A percentile compares a stretch with the other conserved stretches of the same genome.
These are phyloP conservation scores for Drosophila pachea DNA, from an alignment of 1,140 invertebrate species.

Conservation along the genomic window DNA sequence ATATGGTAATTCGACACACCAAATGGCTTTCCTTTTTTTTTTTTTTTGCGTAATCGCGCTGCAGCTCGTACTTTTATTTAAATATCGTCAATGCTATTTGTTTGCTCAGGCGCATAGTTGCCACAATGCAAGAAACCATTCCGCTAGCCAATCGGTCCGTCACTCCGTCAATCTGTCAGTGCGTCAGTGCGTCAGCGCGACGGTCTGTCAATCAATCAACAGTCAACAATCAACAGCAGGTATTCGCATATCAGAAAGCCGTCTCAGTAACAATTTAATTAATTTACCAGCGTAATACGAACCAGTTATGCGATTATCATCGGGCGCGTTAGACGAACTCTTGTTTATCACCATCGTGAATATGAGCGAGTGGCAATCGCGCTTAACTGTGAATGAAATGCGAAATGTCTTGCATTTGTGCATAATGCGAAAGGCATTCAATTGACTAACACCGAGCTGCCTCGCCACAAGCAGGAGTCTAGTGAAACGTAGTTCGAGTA, in stretches of 20 bases:
- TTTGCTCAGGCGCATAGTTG: constrained; percentile 63
- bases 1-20: constrained; percentile 59
- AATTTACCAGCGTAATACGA: constrained; percentile 68
- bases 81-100: constrained; percentile 49
- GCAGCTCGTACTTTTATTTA: constrained; percentile 33
- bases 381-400: constrained; percentile 34
- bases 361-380: constrained; percentile 12
- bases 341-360: constrained; percentile 17
- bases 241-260: constrained; percentile 52
- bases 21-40: constrained; percentile 60
- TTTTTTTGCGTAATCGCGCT: constrained; percentile 58
- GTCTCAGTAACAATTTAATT: constrained; percentile 75
- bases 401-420: constrained; percentile 65
- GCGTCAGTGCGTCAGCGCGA: constrained; percentile 24
- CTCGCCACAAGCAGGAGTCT: constrained; percentile 1
- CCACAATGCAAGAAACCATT: constrained; percentile 42
- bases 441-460: constrained; percentile 45
- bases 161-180: constrained; percentile 4
- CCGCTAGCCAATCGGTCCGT: constrained; percentile 24
- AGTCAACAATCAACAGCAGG: constrained; percentile 48
- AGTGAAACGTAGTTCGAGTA: constrained; percentile 14
- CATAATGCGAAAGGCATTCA: constrained; percentile 61
- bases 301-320: constrained; percentile 58
- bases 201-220: constrained; percentile 47
- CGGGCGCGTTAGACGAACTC: constrained; percentile 15